Evolutionary conservation across 2,797 vertebrate species (phyloP).

Genomic region (Sebastes miniatus): DNA sequence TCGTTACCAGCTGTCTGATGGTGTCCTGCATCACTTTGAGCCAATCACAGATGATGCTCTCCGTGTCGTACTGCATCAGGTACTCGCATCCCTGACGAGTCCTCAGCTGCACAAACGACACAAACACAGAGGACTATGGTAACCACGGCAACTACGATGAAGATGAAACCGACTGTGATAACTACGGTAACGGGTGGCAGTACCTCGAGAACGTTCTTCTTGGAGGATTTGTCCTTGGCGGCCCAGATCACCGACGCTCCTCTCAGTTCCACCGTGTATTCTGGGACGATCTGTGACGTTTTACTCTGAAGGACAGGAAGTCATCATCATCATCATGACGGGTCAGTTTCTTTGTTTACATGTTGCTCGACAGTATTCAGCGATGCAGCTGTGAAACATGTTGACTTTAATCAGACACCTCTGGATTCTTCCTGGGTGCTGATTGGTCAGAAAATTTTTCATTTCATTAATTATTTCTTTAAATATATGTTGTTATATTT

Average conservation of each 20-base stretch:
- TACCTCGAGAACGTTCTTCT: conserved; percentile 94
- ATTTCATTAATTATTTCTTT: too few relatives aligned
- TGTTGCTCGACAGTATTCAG: too few relatives aligned
- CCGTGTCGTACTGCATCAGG: conserved; percentile 93
- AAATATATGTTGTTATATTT: neutral
- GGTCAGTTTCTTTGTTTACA: too few relatives aligned
- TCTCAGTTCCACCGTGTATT: conserved; percentile 88
- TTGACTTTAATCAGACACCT: too few relatives aligned
- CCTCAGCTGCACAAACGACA: conserved; percentile 81
- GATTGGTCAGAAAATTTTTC: too few relatives aligned
- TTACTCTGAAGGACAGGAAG: conserved; percentile 77
- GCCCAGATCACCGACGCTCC: conserved; percentile 87
- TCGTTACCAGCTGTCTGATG: conserved; percentile 83
- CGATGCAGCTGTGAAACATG: too few relatives aligned
- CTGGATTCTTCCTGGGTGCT: too few relatives aligned
- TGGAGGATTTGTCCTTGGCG: conserved; percentile 91
- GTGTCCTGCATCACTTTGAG: conserved; percentile 83
- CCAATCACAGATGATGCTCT: conserved; percentile 91
- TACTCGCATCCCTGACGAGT: conserved; percentile 90
- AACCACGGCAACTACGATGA: neutral
- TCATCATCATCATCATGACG: neutral
- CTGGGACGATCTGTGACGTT: conserved; percentile 85
- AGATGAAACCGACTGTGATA: neutral
- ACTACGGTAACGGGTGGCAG: neutral
- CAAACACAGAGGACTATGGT: neutral